A percentile compares a stretch with the other conserved stretches of the same genome.
Evolutionary conservation across 1,140 invertebrate genomes (phyloP).

Genomic region (Caerostris extrusa): DNA sequence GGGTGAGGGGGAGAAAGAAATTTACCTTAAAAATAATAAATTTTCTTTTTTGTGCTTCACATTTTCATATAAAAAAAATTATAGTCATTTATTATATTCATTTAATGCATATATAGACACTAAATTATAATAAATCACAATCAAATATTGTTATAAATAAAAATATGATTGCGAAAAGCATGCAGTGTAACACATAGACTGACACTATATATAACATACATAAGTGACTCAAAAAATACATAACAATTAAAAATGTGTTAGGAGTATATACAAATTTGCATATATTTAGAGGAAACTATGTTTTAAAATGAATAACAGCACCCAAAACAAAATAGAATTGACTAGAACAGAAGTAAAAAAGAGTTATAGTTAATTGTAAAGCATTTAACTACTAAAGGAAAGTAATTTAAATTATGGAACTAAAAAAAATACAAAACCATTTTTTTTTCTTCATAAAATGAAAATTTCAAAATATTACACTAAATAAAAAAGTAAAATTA

Average conservation of each 20-base stretch:
- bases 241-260: neutral
- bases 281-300: neutral
- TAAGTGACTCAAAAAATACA: neutral
- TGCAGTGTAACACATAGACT: neutral
- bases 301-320: neutral
- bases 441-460: neutral
- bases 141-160: neutral
- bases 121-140: neutral
- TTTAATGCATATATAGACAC: neutral
- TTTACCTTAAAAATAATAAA: conserved; percentile 1
- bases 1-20: neutral
- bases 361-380: neutral
- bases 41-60: neutral
- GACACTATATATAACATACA: conserved; percentile 10
- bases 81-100: neutral
- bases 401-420: neutral
- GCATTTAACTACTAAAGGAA: neutral
- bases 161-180: neutral
- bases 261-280: conserved; percentile 22
- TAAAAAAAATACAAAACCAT: neutral
- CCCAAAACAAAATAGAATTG: neutral
- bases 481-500: neutral
- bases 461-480: neutral
- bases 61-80: neutral
- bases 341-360: neutral